Conservation (phyloP, 2,888 invertebrate genomes). For the Dinocampus coccinellae region DNA sequence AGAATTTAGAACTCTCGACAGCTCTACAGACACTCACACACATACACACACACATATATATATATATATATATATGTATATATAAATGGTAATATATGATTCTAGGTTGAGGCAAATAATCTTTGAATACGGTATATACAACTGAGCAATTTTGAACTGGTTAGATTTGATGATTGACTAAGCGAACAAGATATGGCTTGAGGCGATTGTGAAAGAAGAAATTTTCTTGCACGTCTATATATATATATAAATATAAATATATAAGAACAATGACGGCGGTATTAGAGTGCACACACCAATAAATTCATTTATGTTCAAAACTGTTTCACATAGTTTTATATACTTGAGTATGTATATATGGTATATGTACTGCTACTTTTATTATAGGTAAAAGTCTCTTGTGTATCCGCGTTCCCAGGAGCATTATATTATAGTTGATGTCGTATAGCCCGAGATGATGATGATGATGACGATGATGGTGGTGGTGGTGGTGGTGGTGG, state of each 20-base stretch:
- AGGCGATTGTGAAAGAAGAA: background rate
- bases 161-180: constrained; percentile 1
- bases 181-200: background rate
- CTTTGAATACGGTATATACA: constrained; percentile 12
- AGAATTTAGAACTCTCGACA: constrained; percentile 51
- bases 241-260: background rate
- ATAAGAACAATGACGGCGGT: background rate
- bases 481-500: too few species aligned
- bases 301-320: background rate
- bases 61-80: too few species aligned
- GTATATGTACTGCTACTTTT: background rate
- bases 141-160: constrained; percentile 2
- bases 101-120: constrained; percentile 19
- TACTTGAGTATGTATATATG: background rate
- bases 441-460: too few species aligned
- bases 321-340: background rate
- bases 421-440: too few species aligned
- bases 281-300: background rate
- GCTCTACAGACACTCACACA: too few species aligned
- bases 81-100: constrained; percentile 1
- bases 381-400: constrained; percentile 11
- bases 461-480: too few species aligned
- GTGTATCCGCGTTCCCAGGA: constrained; percentile 18
- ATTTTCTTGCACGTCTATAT: background rate
- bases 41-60: too few species aligned